Base-by-base conservation (phyloP, 2,888 invertebrate species). In the Thera obeliscata region DNA sequence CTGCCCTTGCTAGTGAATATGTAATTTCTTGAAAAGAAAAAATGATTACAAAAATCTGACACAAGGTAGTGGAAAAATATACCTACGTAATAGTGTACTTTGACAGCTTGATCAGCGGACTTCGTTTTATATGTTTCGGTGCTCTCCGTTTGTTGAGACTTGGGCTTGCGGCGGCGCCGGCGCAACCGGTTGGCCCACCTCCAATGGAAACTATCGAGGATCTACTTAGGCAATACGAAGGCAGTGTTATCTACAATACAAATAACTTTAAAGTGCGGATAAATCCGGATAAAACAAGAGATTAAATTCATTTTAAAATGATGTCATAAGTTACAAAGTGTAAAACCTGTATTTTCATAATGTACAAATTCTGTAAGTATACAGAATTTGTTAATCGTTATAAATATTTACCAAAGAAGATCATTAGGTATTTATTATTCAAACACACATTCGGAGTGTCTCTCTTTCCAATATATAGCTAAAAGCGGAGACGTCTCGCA, bases 191-290 rank as follows among this genome's bases (percentile, higher is more conserved):
- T 72, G 69, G 56, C 52, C 61, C 60, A 62, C 72, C 71, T 66
- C 65, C 67, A 72, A 74, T 71, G 71, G 75, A 78, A 78, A 73
- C 73, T 67, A 58, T 56, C 62, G 63, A 66, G 66, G 65, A 74
- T 71, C 66, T 69, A 74, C 70, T 73, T 71, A 69, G 69, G 65
- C 73, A 73, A 70, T 62, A 66, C 46, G 48, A 36, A 22, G 56
- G 38, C 12, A 41, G n/a, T 12, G 36, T n/a, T 56, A 8, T 41
- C n/a, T 12, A 41, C 33, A 52, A 52, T 52, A 52, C 3, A 52
- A 52, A 9, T 52, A 52, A 8, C n/a, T n/a, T 55, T n/a, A 2
- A 9, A 12, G 12, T 1, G 38, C 43, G 9, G 3, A 46, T 2
- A 2, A 9, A 3, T 46, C 43, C 43, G 43, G 43, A 46, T 46